Evolutionary conservation across 2,113 vertebrate genomes (phyloP).

Genomic region (Pipra filicauda): DNA sequence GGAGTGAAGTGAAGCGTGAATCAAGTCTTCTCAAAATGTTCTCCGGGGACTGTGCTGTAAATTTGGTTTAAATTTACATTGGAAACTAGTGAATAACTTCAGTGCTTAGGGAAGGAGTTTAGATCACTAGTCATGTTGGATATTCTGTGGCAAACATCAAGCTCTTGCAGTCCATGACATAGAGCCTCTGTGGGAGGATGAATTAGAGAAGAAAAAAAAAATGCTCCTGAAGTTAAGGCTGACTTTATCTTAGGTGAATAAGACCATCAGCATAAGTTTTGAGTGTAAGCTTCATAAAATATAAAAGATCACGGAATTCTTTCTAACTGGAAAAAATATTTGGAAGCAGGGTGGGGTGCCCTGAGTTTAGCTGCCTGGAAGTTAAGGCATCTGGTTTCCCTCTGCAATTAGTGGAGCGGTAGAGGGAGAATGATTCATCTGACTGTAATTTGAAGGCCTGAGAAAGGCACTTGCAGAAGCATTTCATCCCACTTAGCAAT

Average conservation of each 20-base stretch:
- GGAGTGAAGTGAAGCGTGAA: not conserved
- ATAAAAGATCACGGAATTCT: not conserved
- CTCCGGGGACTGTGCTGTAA: not conserved
- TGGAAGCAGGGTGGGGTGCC: not conserved
- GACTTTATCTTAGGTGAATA: not conserved
- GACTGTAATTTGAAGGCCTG: not conserved
- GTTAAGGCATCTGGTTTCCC: constrained; percentile 34
- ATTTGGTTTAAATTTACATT: not conserved
- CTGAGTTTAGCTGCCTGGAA: not conserved
- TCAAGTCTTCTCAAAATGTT: not conserved
- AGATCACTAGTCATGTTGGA: not conserved
- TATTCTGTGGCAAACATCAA: not conserved
- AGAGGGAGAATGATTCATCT: constrained; percentile 37
- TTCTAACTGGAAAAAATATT: not conserved
- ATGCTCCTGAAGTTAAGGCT: not conserved
- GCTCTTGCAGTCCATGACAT: not conserved
- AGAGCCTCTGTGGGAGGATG: not conserved
- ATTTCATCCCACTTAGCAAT: not conserved
- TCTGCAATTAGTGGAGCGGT: not conserved
- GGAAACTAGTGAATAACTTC: not conserved
- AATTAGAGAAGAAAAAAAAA: not conserved
- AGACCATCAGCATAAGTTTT: not conserved
- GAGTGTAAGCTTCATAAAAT: not conserved
- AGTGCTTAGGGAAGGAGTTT: not conserved
- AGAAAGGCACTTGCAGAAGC: not conserved